Evolutionary conservation across 2,113 vertebrate species (phyloP).

Genomic region (Hypomesus transpacificus): DNA sequence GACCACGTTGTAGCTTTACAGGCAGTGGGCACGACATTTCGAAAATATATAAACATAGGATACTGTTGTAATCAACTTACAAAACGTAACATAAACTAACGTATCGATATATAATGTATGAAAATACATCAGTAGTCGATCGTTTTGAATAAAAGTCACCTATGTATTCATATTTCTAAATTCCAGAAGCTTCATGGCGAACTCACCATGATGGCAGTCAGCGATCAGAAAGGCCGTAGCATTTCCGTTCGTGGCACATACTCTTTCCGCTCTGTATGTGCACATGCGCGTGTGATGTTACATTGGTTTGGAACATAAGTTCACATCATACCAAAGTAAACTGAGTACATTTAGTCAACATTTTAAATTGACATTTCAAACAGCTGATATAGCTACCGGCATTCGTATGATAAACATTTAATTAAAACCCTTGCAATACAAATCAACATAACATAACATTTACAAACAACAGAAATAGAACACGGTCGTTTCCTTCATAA

Average conservation of each 20-base stretch:
- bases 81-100: rapidly evolving
- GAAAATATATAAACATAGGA: neutral
- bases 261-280: conserved; percentile 45
- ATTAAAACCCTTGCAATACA: too few relatives aligned
- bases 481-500: too few relatives aligned
- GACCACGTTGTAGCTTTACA: conserved; percentile 54
- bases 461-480: too few relatives aligned
- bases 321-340: neutral
- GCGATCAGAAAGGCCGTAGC: conserved; percentile 68
- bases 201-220: conserved; percentile 75
- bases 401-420: too few relatives aligned
- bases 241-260: conserved; percentile 55
- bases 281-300: neutral
- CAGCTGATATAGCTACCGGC: too few relatives aligned
- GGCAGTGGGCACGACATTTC: conserved; percentile 20
- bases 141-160: rapidly evolving
- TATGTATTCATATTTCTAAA: conserved; percentile 4
- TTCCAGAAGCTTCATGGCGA: conserved; percentile 22
- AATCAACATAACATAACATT: too few relatives aligned
- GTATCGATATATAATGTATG: neutral
- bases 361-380: too few relatives aligned
- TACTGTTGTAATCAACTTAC: neutral
- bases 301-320: neutral
- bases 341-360: neutral
- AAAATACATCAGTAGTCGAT: rapidly evolving